phyloP scores from a whole-genome alignment of 1,140 invertebrate species.

The Cecropterus lyciades region DNA sequence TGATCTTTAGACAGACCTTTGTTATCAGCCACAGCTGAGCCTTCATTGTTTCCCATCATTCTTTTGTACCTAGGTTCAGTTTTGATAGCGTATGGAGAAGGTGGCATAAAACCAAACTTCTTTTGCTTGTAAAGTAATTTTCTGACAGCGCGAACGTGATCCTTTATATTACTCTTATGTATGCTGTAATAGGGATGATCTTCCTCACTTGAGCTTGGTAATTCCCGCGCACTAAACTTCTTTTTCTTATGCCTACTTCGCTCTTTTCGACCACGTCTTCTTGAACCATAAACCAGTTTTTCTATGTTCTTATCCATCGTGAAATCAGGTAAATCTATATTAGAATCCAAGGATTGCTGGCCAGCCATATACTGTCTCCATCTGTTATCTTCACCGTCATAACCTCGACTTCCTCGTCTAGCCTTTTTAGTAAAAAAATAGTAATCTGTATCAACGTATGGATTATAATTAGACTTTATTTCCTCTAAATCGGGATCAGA shows the following conservation, averaged over 20 bases:
- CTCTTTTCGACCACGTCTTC: not conserved
- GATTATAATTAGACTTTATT: too few species aligned
- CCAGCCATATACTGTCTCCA: not conserved
- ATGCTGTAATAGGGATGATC: slow-evolving; percentile 42
- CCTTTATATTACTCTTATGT: slow-evolving; percentile 41
- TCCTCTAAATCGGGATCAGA: too few species aligned
- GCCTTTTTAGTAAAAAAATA: not conserved
- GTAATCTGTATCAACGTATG: slow-evolving; percentile 1
- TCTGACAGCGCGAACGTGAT: slow-evolving; percentile 47
- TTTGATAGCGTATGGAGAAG: slow-evolving; percentile 1
- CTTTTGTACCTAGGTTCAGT: not conserved
- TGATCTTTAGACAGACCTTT: too few species aligned
- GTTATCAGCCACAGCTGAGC: not conserved
- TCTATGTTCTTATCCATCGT: not conserved
- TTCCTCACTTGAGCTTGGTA: slow-evolving; percentile 45
- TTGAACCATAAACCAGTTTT: not conserved
- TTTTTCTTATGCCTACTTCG: not conserved
- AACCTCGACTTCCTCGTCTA: too few species aligned
- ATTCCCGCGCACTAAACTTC: not conserved
- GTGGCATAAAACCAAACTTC: slow-evolving; percentile 37
- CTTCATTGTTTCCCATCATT: not conserved
- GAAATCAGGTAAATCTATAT: not conserved
- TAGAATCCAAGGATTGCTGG: not conserved
- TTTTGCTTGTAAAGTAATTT: slow-evolving; percentile 47
- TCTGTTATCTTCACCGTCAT: not conserved